These are phyloP conservation scores for Sigmodon hispidus DNA, from an alignment of 2,113 vertebrate species.

Conservation along the genomic window DNA sequence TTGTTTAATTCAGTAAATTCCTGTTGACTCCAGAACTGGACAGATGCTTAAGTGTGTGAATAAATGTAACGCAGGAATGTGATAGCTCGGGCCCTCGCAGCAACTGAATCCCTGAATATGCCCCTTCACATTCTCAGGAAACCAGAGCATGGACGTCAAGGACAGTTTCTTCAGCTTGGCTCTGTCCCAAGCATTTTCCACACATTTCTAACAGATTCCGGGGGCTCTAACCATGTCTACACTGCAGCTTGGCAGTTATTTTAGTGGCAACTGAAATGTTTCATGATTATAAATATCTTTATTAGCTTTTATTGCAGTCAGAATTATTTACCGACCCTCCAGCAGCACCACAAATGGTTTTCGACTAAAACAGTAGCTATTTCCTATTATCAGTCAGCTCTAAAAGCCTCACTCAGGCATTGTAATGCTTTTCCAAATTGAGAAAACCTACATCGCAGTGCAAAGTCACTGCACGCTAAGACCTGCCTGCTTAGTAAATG, in stretches of 20 bases:
- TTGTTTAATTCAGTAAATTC: constrained; percentile 54
- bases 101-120: neutral
- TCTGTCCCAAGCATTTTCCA: constrained; percentile 11
- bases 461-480: neutral
- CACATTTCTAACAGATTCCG: constrained; percentile 7
- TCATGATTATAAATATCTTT: constrained; percentile 16
- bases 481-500: neutral
- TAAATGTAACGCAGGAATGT: constrained; percentile 48
- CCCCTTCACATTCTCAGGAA: neutral
- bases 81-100: neutral
- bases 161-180: neutral
- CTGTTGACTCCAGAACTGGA: constrained; percentile 2
- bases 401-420: neutral
- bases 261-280: neutral
- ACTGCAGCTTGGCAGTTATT: neutral
- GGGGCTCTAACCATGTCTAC: neutral
- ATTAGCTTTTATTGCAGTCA: constrained; percentile 26
- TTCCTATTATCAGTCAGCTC: constrained; percentile 22
- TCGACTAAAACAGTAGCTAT: constrained; percentile 53
- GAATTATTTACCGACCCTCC: constrained; percentile 61
- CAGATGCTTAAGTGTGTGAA: neutral
- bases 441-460: neutral
- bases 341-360: constrained; percentile 56
- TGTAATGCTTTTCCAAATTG: neutral
- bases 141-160: neutral